Conservation (phyloP, 2,888 invertebrate genomes). For the Eristalis intricaria region DNA sequence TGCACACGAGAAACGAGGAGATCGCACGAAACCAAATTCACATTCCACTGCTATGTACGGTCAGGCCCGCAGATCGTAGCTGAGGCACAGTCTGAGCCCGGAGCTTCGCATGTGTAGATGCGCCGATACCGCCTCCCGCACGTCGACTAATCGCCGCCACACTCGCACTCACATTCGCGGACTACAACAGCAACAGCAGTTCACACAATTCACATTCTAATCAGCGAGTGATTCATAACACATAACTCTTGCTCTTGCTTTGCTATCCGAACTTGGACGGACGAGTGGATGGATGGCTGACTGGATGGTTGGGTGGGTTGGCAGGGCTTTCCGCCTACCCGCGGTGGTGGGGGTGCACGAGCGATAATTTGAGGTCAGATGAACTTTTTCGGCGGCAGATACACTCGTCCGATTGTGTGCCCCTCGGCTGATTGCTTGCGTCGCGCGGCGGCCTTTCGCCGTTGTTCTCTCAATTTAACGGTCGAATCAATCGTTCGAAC, state of each 20-base stretch:
- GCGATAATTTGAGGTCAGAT: slow-evolving; percentile 58
- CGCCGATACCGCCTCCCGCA: slow-evolving; percentile 42
- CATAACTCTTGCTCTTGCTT: slow-evolving; percentile 10
- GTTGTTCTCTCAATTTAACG: slow-evolving; percentile 53
- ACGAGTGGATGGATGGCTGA: background rate
- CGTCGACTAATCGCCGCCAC: slow-evolving; percentile 60
- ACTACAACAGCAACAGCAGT: background rate
- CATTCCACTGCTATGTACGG: slow-evolving; percentile 51
- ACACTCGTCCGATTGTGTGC: background rate
- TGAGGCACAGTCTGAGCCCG: background rate
- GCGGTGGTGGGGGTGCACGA: slow-evolving; percentile 23
- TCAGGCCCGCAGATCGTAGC: background rate
- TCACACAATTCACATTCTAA: slow-evolving; percentile 63
- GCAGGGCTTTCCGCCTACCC: background rate
- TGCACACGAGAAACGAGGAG: background rate
- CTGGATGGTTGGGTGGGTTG: background rate
- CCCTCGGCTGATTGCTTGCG: background rate
- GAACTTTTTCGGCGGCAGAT: slow-evolving; percentile 54
- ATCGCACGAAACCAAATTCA: slow-evolving; percentile 35
- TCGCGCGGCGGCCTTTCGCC: background rate
- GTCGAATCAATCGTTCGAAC: slow-evolving; percentile 51
- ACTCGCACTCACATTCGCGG: slow-evolving; percentile 3
- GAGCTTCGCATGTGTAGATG: slow-evolving; percentile 21
- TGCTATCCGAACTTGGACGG: slow-evolving; percentile 1
- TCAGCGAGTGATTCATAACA: slow-evolving; percentile 61